Percentiles rank a stretch among this genome's conserved stretches.
phyloP scores from a whole-genome alignment of 1,140 invertebrate species.

The Lordiphosa mommai region DNA sequence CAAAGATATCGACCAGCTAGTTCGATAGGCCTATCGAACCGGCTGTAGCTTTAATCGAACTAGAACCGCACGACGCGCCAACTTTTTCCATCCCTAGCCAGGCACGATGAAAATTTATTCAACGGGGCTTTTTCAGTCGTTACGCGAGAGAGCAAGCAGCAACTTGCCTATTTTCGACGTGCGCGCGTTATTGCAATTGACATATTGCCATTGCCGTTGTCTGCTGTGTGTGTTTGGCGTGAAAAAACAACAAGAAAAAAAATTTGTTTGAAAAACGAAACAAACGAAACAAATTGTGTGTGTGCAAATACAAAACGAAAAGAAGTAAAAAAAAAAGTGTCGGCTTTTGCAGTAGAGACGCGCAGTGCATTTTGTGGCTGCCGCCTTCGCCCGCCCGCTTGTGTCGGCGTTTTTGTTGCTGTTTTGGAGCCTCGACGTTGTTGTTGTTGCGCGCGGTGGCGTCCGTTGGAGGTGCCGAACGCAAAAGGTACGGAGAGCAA shows the following conservation, averaged over 20 bases:
- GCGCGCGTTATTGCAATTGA: constrained; percentile 8
- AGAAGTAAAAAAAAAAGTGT: constrained; percentile 20
- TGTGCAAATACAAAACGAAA: constrained; percentile 44
- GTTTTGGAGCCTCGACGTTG: constrained; percentile 21
- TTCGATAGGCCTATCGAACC: background rate
- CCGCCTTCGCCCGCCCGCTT: constrained; percentile 6
- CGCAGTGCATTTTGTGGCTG: constrained; percentile 42
- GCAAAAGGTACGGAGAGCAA: constrained; percentile 44
- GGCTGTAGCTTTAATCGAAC: background rate
- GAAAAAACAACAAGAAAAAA: constrained; percentile 21
- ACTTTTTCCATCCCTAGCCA: too few relatives aligned
- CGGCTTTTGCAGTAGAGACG: constrained; percentile 15
- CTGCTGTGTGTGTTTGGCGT: constrained; percentile 9
- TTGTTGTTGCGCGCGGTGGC: constrained; percentile 24
- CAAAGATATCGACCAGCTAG: background rate
- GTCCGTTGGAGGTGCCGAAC: constrained; percentile 33
- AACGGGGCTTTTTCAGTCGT: constrained; percentile 37
- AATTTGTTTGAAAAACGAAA: constrained; percentile 44
- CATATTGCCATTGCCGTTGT: constrained; percentile 12
- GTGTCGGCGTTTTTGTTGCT: constrained; percentile 17
- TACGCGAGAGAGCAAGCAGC: constrained; percentile 25
- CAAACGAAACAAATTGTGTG: constrained; percentile 24
- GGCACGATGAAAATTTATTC: too few relatives aligned
- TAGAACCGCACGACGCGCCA: too few relatives aligned
- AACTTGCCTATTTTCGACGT: constrained; percentile 8